Evolutionary conservation across 2,888 invertebrate genomes (phyloP).

Genomic region (Eilema griseolum): DNA sequence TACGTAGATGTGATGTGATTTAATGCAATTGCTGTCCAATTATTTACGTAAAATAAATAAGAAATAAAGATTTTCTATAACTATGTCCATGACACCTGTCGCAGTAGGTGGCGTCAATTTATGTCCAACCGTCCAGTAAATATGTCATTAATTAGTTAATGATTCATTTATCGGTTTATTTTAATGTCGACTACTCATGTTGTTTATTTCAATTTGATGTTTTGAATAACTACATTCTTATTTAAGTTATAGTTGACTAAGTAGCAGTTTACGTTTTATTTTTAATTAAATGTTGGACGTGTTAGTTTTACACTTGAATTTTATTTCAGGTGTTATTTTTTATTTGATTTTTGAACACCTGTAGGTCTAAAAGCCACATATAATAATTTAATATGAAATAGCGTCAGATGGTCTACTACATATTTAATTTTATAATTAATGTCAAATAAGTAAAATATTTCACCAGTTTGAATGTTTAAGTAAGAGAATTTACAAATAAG

Average conservation of each 20-base stretch:
- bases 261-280: constrained; percentile 27
- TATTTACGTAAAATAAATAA: constrained; percentile 57
- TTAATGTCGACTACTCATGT: constrained; percentile 54
- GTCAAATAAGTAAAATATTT: too few relatives aligned
- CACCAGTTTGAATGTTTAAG: too few relatives aligned
- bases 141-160: constrained; percentile 51
- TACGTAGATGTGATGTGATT: constrained; percentile 37
- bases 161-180: constrained; percentile 58
- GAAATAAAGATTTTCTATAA: constrained; percentile 40
- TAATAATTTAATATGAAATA: too few relatives aligned
- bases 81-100: constrained; percentile 61
- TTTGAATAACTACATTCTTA: constrained; percentile 41
- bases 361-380: too few relatives aligned
- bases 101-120: constrained; percentile 53
- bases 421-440: too few relatives aligned
- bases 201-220: constrained; percentile 54
- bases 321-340: background rate
- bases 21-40: constrained; percentile 43
- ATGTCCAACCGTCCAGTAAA: constrained; percentile 46
- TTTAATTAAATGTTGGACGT: constrained; percentile 14
- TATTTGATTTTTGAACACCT: too few relatives aligned
- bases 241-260: constrained; percentile 32
- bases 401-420: too few relatives aligned
- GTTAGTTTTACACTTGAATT: background rate
- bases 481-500: too few relatives aligned